A percentile compares a stretch with the other conserved stretches of the same genome.
Evolutionary conservation across 2,888 invertebrate genomes (phyloP).

Genomic region (Tyria jacobaeae): DNA sequence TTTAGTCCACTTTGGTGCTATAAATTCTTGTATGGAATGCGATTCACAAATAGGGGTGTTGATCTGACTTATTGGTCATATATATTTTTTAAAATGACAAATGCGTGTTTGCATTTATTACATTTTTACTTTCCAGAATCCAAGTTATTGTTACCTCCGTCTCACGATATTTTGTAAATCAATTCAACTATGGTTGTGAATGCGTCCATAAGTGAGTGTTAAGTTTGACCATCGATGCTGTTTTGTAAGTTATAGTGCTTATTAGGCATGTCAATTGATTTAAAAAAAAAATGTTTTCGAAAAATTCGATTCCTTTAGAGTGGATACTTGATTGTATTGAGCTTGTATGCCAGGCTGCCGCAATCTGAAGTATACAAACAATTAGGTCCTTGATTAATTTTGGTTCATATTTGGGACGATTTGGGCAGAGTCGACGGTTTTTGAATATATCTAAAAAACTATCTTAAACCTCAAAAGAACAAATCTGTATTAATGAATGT

Average conservation of each 20-base stretch:
- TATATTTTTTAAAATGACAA: background rate
- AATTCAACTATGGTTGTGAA: conserved; percentile 7
- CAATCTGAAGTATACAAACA: background rate
- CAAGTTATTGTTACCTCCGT: background rate
- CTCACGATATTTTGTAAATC: background rate
- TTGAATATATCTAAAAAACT: background rate
- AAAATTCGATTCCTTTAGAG: background rate
- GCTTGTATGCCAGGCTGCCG: background rate
- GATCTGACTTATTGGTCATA: background rate
- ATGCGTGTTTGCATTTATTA: background rate
- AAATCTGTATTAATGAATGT: background rate
- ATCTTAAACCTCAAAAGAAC: background rate
- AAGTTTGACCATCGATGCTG: conserved; percentile 29
- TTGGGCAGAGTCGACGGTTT: background rate
- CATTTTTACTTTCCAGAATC: background rate
- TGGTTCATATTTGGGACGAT: background rate
- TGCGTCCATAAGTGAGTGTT: conserved; percentile 19
- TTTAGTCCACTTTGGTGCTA: background rate
- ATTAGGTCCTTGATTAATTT: background rate
- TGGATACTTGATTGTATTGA: background rate
- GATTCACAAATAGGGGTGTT: background rate
- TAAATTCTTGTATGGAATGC: conserved; percentile 3
- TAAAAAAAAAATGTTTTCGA: background rate
- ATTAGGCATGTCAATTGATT: background rate
- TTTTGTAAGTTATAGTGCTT: conserved; percentile 27